phyloP scores from a whole-genome alignment of 2,888 invertebrate genomes.

The Drosophila pullipes region DNA sequence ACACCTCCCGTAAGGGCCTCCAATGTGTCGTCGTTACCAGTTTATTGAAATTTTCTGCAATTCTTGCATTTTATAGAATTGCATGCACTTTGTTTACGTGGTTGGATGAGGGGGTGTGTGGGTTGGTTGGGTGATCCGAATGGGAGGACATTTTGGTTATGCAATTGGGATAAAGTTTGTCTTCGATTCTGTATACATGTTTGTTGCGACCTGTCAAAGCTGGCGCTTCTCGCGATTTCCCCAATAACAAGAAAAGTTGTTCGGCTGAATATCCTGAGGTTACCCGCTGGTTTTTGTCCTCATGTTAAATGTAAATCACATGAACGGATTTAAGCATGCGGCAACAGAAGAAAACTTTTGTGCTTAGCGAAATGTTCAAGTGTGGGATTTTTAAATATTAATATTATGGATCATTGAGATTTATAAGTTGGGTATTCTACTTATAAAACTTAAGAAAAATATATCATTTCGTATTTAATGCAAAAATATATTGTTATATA shows the following conservation, averaged over 20 bases:
- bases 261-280: slow-evolving; percentile 5
- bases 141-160: slow-evolving; percentile 7
- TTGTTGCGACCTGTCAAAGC: slow-evolving; percentile 31
- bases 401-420: background rate
- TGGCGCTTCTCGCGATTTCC: slow-evolving; percentile 2
- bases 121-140: background rate
- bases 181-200: slow-evolving; percentile 24
- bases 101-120: background rate
- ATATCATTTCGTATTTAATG: background rate
- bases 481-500: background rate
- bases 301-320: background rate
- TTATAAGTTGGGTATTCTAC: background rate
- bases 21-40: slow-evolving; percentile 27
- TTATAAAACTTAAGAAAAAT: background rate
- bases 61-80: slow-evolving; percentile 60
- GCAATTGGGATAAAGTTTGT: slow-evolving; percentile 14
- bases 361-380: slow-evolving; percentile 3
- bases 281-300: slow-evolving; percentile 1
- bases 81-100: slow-evolving; percentile 19
- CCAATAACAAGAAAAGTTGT: slow-evolving; percentile 22
- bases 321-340: background rate
- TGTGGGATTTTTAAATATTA: background rate
- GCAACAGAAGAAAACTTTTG: background rate
- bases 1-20: slow-evolving; percentile 4
- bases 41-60: slow-evolving; percentile 74